Evolutionary conservation across 2,797 vertebrate genomes (phyloP), one percentile per base, ranked within the genome.

Genomic region (Eospalax fontanierii): DNA sequence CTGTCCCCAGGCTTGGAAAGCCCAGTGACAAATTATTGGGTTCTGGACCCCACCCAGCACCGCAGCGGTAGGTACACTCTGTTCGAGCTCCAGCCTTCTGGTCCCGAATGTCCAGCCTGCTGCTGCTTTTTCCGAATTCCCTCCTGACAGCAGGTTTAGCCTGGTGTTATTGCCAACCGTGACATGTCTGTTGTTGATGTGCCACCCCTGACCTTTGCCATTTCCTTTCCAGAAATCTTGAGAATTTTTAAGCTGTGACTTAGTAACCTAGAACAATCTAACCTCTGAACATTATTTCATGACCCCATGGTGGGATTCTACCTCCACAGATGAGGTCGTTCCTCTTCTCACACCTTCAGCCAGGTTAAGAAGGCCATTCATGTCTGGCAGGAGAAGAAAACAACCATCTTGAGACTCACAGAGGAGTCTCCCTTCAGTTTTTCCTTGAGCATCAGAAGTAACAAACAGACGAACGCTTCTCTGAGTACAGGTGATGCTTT

Each of bases 1-100:
- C 95, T 95, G 70, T 93, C 70, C 84, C 89, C 57, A 89, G 91
- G 87, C 78, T 82, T 94, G 66, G 86, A 92, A 96, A 97, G 75
- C 86, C 66, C 86, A 70, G 3, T 68, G 87, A 93, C 93, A 95
- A 90, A 88, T 79, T 40, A 38, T 38, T 59, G 24, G 68, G n/a
- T 78, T 82, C 92, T 96, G 95, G 93, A 88, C 61, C 74, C 83
- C 59, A 66, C 50, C 93, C 92, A 97, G 12, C 78, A 89, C 43
- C 63, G 33, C 83, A 12, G 12, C 14, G 0, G 90, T 63, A 96
- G 2, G 90, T 73, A 97, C 87, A 86, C 76, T 93, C 81, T 95
- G 93, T 97, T 90, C 96, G 71, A 46, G 66, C 74, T 91, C 61
- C 70, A 73, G 85, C 74, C 59, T 85, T 91, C 76, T 89, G 79